Percentiles rank a stretch among this genome's conserved stretches.
phyloP scores from a whole-genome alignment of 92 coral and sea anemone genomes.

The Plumapathes pennacea region DNA sequence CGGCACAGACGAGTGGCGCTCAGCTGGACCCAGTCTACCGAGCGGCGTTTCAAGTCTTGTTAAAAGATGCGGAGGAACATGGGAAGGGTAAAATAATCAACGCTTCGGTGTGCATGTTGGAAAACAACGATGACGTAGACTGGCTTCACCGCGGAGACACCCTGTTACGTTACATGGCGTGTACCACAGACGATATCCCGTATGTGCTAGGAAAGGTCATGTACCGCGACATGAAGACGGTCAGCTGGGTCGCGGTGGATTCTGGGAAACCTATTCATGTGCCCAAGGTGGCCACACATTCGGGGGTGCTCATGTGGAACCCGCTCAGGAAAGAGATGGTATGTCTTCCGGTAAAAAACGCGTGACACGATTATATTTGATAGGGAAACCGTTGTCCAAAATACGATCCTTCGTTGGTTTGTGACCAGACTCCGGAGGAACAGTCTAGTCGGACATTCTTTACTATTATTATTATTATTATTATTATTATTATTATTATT shows the following conservation, averaged over 20 bases:
- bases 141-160: slow-evolving; percentile 80
- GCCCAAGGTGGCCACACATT: slow-evolving; percentile 79
- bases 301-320: slow-evolving; percentile 90
- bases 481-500: too few relatives aligned
- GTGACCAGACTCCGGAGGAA: too few relatives aligned
- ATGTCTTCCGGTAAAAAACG: too few relatives aligned
- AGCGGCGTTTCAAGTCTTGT: slow-evolving; percentile 83
- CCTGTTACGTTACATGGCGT: slow-evolving; percentile 81
- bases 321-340: slow-evolving; percentile 70
- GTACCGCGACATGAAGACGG: slow-evolving; percentile 80
- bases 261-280: slow-evolving; percentile 95
- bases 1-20: slow-evolving; percentile 97
- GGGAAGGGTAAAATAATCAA: slow-evolving; percentile 80
- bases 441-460: too few relatives aligned
- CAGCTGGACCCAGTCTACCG: slow-evolving; percentile 91
- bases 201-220: slow-evolving; percentile 78
- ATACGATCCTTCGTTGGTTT: too few relatives aligned
- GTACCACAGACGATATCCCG: slow-evolving; percentile 83
- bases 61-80: slow-evolving; percentile 87
- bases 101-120: slow-evolving; percentile 79
- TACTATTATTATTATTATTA: too few relatives aligned
- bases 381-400: too few relatives aligned
- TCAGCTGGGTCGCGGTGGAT: slow-evolving; percentile 92
- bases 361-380: too few relatives aligned
- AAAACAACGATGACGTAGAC: slow-evolving; percentile 74